Base-by-base conservation (phyloP, 2,113 vertebrate species). In the Silurus asotus region DNA sequence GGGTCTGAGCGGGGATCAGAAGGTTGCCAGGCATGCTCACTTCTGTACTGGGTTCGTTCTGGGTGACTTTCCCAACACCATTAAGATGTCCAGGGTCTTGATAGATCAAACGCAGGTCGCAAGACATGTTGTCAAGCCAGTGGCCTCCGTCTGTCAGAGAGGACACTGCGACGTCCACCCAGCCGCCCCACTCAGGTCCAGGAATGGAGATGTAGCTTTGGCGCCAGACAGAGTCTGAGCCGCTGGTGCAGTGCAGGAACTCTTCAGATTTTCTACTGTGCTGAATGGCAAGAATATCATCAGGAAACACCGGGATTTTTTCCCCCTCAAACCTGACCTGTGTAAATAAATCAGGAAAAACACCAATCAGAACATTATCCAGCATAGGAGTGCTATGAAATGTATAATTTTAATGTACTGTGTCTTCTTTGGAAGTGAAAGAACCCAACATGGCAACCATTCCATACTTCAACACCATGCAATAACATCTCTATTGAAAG, bases 201-300 rank as follows among this genome's bases (percentile, higher is more conserved):
- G 74, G 76, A 0, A 95, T 79, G 51, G 94, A 93, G 83, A 95
- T 53, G 81, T 95, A 96, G 85, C 93, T 96, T 88, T 96, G 96
- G 2, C 93, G 92, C 96, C 96, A 96, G 0, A 90, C 86, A 8
- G 95, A 95, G 49, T 88, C 82, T 0, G 82, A 83, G 13, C 88
- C 78, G 0, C 75, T 85, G 7, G 78, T 82, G 86, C 95, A 96
- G 6, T 90, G 93, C 1, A 96, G 88, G 86, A 96, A 93, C 0
- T 84, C 83, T 56, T 93, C 94, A 0, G 88, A 19, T 20, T 86
- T 74, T 0, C 92, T 89, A 25, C 90, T 94, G 90, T 96, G 95
- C 55, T 96, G 96, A 23, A 96, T 19, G 0, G 94, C 95, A 28
- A 96, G 83, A 14, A 96, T 88, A 25, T 96, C 95, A 67, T 96